Base-by-base conservation (phyloP, 2,113 vertebrate genomes). In the Pedetes capensis region DNA sequence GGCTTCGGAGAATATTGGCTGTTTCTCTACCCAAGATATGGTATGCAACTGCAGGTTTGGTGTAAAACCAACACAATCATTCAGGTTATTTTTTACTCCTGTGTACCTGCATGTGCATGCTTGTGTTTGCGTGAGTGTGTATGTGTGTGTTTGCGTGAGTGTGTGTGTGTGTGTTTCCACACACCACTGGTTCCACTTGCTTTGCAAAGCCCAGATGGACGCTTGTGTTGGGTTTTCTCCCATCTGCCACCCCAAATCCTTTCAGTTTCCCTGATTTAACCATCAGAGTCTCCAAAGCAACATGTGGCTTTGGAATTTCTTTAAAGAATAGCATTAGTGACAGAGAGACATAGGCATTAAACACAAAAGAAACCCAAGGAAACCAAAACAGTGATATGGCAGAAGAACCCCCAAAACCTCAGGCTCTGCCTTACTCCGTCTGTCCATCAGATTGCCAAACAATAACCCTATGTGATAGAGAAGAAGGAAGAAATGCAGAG, bases 391-490 rank as follows among this genome's bases (percentile, higher is more conserved):
- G 1, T 2, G 12, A 32, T 51, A 25, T 49, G 68, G 76, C 72
- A 14, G 59, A 69, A 88, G 81, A n/a, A 47, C 5, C 32, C 32
- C 61, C 25, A 44, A 85, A 84, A 80, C 17, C 85, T 92, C 25
- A 49, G 1, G 53, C 34, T 14, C 51, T 92, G 64, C 39, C 87
- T 95, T 74, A 2, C 71, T 1, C 47, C 16, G 5, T 89, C 76
- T 96, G 72, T 74, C 93, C 20, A 72, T 71, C 89, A 84, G 96
- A 88, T 81, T 75, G 76, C 78, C 97, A 96, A 92, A 97, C 95
- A 97, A 74, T 96, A 97, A 97, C 97, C 51, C 44, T 86, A 68
- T 1, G 0, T 91, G 94, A 94, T 96, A 61, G 87, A 74, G 17
- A 82, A 82, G 69, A 95, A 87, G 59, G 82, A 87, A 76, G 89